Evolutionary conservation across 2,113 vertebrate genomes (phyloP).

Genomic region (Chaetodon auriga): DNA sequence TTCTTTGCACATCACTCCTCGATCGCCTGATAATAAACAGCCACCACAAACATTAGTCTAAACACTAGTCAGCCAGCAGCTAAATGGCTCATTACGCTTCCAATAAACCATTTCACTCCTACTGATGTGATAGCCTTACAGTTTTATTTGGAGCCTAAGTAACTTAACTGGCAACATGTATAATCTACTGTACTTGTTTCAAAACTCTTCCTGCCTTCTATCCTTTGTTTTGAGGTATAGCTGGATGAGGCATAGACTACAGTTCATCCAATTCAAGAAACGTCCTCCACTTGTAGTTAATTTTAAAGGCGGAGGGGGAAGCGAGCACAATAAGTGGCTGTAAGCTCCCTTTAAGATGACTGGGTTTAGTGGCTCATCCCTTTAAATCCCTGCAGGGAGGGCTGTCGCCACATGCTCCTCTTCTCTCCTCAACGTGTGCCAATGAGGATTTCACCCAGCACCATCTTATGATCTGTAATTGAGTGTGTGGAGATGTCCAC

Average conservation of each 20-base stretch:
- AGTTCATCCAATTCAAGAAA: not conserved
- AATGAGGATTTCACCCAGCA: constrained; percentile 26
- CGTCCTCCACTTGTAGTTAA: constrained; percentile 1
- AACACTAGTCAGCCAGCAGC: not conserved
- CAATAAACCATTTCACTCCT: not conserved
- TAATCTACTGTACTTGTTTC: not conserved
- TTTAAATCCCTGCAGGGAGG: constrained; percentile 54
- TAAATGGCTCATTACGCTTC: not conserved
- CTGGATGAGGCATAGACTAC: not conserved
- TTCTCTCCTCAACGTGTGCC: constrained; percentile 15
- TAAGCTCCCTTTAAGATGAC: constrained; percentile 50
- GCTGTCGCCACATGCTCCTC: constrained; percentile 60
- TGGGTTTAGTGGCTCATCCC: constrained; percentile 62
- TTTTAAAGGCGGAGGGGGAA: constrained; percentile 21
- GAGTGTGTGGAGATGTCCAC: not conserved
- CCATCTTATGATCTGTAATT: constrained; percentile 38
- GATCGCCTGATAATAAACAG: not conserved
- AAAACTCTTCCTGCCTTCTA: not conserved
- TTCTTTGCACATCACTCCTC: not conserved
- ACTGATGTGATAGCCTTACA: not conserved
- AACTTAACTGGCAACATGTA: no score
- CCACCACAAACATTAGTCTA: not conserved
- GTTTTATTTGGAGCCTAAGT: no score
- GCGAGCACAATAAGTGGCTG: constrained; percentile 34
- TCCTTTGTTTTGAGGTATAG: not conserved